A percentile compares a stretch with the other conserved stretches of the same genome.
Evolutionary conservation across 92 coral and sea anemone species (phyloP).

Genomic region (Porites evermanni): DNA sequence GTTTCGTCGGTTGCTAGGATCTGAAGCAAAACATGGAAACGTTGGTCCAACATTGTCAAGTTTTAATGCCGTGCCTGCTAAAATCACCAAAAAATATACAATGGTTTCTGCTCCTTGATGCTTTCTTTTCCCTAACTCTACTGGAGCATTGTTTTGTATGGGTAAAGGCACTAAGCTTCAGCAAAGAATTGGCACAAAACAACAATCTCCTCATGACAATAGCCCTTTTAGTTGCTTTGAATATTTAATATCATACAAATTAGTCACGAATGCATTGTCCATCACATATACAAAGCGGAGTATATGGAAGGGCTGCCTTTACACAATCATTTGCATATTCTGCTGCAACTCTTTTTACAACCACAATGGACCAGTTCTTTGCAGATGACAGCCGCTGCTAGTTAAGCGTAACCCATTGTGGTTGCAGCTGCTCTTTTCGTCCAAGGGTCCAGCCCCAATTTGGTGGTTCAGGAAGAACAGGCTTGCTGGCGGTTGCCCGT

Average conservation of each 20-base stretch:
- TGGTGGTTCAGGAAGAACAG: not conserved
- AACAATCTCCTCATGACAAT: no score
- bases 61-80: no score
- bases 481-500: not conserved
- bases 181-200: no score
- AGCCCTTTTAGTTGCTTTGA: not conserved
- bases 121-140: no score
- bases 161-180: not conserved
- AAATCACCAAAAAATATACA: no score
- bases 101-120: no score
- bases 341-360: slow-evolving; percentile 4
- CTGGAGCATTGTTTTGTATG: no score
- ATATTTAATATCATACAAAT: not conserved
- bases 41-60: no score
- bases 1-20: no score
- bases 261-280: not conserved
- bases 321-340: not conserved
- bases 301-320: not conserved
- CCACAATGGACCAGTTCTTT: not conserved
- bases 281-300: not conserved
- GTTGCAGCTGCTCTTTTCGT: no score
- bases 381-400: not conserved
- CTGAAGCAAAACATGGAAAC: no score
- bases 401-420: not conserved
- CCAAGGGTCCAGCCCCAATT: not conserved